phyloP scores from a whole-genome alignment of 1,140 invertebrate species.

The Cardiocondyla obscurior region DNA sequence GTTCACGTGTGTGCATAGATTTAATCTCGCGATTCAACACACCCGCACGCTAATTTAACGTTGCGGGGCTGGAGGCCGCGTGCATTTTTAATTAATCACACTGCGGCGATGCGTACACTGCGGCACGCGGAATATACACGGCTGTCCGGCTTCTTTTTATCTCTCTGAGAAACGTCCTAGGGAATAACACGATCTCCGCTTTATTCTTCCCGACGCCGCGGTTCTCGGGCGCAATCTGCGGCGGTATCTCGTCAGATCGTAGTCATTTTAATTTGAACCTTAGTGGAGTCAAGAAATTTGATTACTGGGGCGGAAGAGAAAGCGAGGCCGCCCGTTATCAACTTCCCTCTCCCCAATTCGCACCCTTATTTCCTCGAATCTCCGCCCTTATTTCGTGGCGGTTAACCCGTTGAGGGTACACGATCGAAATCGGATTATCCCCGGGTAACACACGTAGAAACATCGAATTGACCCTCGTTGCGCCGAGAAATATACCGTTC shows the following conservation, averaged over 20 bases:
- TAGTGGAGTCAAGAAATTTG: slow-evolving; percentile 77
- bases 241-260: slow-evolving; percentile 22
- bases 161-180: neutral
- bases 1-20: no score
- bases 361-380: slow-evolving; percentile 32
- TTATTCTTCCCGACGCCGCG: no score
- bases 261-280: slow-evolving; percentile 75
- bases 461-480: neutral
- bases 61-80: neutral
- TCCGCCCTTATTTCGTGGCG: slow-evolving; percentile 11
- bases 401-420: neutral
- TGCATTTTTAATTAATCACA: slow-evolving; percentile 38
- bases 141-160: neutral
- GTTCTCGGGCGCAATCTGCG: slow-evolving; percentile 11
- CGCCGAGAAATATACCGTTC: neutral
- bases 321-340: slow-evolving; percentile 74
- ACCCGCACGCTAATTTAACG: slow-evolving; percentile 5
- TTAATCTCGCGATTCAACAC: neutral
- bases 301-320: slow-evolving; percentile 77
- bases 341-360: slow-evolving; percentile 9
- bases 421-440: slow-evolving; percentile 17
- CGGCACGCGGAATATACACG: no score
- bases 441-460: neutral
- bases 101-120: neutral
- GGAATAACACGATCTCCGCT: neutral